Conservation (phyloP, 2,797 vertebrate species). For the Monodelphis domestica region DNA sequence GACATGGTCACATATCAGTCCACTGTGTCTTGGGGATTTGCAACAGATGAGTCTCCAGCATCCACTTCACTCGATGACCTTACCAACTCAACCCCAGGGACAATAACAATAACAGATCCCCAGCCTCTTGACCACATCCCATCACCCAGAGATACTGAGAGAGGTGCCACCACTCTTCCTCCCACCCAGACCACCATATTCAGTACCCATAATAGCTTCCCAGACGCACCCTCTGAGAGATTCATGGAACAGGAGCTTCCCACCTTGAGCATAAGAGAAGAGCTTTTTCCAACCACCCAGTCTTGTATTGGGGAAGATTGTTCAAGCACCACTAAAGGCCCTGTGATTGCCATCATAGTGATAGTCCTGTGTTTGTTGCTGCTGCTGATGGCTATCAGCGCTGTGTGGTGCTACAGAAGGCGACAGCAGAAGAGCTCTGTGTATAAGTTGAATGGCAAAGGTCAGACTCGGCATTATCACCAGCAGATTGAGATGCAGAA, state of each 20-base stretch:
- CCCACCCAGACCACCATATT: slow-evolving; percentile 67
- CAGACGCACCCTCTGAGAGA: slow-evolving; percentile 75
- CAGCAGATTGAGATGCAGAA: slow-evolving; percentile 99
- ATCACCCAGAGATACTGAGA: slow-evolving; percentile 64
- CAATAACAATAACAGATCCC: slow-evolving; percentile 78
- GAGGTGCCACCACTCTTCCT: slow-evolving; percentile 50
- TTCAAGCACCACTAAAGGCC: slow-evolving; percentile 83
- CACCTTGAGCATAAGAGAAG: slow-evolving; percentile 84
- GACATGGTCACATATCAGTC: slow-evolving; percentile 62
- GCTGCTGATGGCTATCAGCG: slow-evolving; percentile 83
- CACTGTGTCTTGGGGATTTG: slow-evolving; percentile 63
- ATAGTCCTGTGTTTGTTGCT: slow-evolving; percentile 88
- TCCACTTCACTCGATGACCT: slow-evolving; percentile 54
- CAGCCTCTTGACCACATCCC: slow-evolving; percentile 68
- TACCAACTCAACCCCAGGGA: slow-evolving; percentile 77
- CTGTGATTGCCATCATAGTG: slow-evolving; percentile 90
- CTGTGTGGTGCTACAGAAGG: slow-evolving; percentile 92
- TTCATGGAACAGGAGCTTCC: slow-evolving; percentile 84
- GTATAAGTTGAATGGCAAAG: slow-evolving; percentile 94
- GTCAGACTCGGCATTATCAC: slow-evolving; percentile 87
- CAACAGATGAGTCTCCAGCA: slow-evolving; percentile 50
- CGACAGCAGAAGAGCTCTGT: slow-evolving; percentile 93
- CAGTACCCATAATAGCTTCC: slow-evolving; percentile 66
- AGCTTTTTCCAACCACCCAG: slow-evolving; percentile 82
- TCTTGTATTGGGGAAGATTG: slow-evolving; percentile 87